Evolutionary conservation across 2,888 invertebrate genomes (phyloP).

Genomic region (Erebia palarica): DNA sequence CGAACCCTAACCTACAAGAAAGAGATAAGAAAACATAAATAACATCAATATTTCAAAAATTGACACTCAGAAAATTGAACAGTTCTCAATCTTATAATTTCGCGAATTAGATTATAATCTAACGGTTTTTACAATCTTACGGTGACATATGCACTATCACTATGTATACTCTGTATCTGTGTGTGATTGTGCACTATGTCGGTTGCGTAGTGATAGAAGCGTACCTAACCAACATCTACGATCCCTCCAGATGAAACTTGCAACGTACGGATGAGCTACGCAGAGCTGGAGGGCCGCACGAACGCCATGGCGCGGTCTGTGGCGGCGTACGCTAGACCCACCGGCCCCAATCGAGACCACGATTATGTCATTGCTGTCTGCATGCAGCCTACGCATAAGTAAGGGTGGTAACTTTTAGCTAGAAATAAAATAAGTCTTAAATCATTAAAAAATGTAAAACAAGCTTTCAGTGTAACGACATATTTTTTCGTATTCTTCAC

Average conservation of each 20-base stretch:
- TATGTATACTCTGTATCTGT: not conserved
- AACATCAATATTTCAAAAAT: too few relatives aligned
- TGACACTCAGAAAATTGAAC: too few relatives aligned
- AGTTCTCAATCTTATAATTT: too few relatives aligned
- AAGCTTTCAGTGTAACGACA: too few relatives aligned
- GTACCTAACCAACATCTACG: not conserved
- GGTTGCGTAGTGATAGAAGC: too few relatives aligned
- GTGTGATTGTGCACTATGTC: too few relatives aligned
- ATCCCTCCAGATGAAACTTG: constrained; percentile 58
- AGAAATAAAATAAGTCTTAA: not conserved
- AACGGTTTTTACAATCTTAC: too few relatives aligned
- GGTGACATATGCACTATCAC: too few relatives aligned
- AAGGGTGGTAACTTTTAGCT: constrained; percentile 39
- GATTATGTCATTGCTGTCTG: constrained; percentile 90
- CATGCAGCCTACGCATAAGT: constrained; percentile 88
- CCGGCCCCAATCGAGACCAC: constrained; percentile 84
- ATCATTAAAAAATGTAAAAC: not conserved
- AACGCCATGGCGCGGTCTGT: constrained; percentile 83
- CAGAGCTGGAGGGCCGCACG: constrained; percentile 79
- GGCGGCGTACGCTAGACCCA: constrained; percentile 60
- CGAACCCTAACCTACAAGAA: too few relatives aligned
- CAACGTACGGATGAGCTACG: constrained; percentile 69
- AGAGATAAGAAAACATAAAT: too few relatives aligned
- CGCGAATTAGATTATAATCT: too few relatives aligned
- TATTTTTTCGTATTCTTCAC: too few relatives aligned